Evolutionary conservation across 1,140 invertebrate species (phyloP).

Genomic region (Sitodiplosis mosellana): DNA sequence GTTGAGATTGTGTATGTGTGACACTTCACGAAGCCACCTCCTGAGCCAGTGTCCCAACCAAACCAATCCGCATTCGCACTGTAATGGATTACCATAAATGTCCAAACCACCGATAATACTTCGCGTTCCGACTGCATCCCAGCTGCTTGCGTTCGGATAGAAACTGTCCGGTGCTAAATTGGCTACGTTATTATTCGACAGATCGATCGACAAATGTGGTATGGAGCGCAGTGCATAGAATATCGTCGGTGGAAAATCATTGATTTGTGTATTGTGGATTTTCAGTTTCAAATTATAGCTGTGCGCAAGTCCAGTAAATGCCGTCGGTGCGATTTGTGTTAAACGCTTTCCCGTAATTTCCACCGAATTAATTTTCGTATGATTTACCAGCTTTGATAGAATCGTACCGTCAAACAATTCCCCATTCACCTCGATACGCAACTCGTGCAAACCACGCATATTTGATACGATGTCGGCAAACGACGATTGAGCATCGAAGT

Average conservation of each 20-base stretch:
- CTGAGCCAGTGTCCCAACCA: constrained; percentile 78
- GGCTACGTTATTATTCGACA: constrained; percentile 62
- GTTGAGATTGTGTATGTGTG: constrained; percentile 28
- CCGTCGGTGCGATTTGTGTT: constrained; percentile 44
- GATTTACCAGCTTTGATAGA: constrained; percentile 40
- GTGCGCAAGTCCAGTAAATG: constrained; percentile 41
- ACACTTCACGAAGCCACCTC: constrained; percentile 59
- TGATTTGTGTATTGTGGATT: constrained; percentile 54
- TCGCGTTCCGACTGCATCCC: constrained; percentile 60
- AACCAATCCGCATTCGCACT: constrained; percentile 71
- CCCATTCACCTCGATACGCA: constrained; percentile 53
- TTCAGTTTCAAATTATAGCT: constrained; percentile 51
- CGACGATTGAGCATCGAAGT: constrained; percentile 17
- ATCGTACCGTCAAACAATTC: constrained; percentile 47
- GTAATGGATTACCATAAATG: constrained; percentile 63
- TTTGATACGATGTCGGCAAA: constrained; percentile 20
- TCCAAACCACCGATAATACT: constrained; percentile 54
- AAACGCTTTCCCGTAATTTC: constrained; percentile 58
- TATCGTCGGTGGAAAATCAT: constrained; percentile 54
- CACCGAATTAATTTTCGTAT: constrained; percentile 54
- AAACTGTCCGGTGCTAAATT: constrained; percentile 61
- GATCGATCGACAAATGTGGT: constrained; percentile 60
- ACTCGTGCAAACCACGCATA: constrained; percentile 34
- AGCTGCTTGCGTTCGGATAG: constrained; percentile 63
- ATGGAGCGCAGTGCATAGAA: constrained; percentile 56